Conservation (phyloP, 2,797 vertebrate genomes). For the Sandelia bainsii region DNA sequence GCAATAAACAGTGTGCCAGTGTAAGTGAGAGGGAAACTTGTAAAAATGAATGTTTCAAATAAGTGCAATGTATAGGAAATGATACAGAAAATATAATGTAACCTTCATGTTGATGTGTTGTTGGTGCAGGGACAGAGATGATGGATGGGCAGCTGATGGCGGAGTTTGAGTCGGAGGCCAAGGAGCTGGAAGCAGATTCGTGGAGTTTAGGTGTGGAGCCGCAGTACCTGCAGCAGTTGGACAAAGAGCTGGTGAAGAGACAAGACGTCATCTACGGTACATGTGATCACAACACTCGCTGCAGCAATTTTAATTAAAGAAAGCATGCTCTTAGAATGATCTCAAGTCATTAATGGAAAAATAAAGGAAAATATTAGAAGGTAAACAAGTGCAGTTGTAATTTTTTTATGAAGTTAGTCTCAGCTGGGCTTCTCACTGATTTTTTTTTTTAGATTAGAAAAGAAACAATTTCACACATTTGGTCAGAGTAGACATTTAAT, state of each 20-base stretch:
- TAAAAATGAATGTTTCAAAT: neutral
- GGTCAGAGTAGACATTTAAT: no score
- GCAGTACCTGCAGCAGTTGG: conserved; percentile 90
- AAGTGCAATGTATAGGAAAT: neutral
- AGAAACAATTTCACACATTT: neutral
- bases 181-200: conserved; percentile 94
- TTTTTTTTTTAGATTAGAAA: neutral
- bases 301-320: neutral
- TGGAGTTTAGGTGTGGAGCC: conserved; percentile 94
- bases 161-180: conserved; percentile 92
- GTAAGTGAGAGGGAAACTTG: neutral
- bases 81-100: neutral
- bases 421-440: neutral
- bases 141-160: conserved; percentile 97
- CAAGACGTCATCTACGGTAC: conserved; percentile 97
- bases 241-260: conserved; percentile 92
- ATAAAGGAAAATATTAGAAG: neutral
- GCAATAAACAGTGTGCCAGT: no score
- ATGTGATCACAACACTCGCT: neutral
- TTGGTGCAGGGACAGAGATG: conserved; percentile 92
- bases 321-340: neutral
- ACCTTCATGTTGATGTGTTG: conserved; percentile 9
- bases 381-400: neutral
- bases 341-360: neutral
- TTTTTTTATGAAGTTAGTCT: neutral